A percentile compares a stretch with the other conserved stretches of the same genome.
Conservation (phyloP, 2,797 vertebrate species). For the Eulemur coronatus region DNA sequence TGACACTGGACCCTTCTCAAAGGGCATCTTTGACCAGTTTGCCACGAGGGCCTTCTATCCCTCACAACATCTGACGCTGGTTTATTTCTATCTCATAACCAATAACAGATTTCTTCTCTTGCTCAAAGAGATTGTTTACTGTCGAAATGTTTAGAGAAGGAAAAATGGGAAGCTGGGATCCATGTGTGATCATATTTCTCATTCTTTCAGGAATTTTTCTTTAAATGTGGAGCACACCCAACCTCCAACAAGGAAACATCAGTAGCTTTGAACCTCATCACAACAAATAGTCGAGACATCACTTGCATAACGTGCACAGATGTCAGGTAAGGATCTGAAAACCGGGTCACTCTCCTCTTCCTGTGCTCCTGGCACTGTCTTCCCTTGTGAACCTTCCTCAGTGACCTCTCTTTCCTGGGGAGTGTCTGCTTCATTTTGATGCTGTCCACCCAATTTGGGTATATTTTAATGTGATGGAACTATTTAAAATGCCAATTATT, state of each 20-base stretch:
- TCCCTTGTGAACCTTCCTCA: fast-evolving
- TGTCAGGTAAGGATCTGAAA: constrained; percentile 85
- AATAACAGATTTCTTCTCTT: constrained; percentile 36
- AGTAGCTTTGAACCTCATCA: constrained; percentile 91
- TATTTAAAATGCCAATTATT: not conserved
- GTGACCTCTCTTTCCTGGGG: fast-evolving
- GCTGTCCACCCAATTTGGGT: fast-evolving
- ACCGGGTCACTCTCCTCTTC: not conserved
- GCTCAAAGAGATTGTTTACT: constrained; percentile 59
- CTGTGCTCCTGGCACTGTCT: fast-evolving
- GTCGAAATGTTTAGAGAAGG: constrained; percentile 54
- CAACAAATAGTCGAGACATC: constrained; percentile 88
- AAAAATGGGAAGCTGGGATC: constrained; percentile 18
- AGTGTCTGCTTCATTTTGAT: fast-evolving
- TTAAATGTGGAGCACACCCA: constrained; percentile 94
- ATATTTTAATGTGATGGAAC: too few species aligned
- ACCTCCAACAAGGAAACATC: constrained; percentile 92
- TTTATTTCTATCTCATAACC: constrained; percentile 6
- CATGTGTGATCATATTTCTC: constrained; percentile 73
- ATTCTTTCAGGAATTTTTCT: constrained; percentile 92
- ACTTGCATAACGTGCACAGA: constrained; percentile 93
- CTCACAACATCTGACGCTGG: not conserved
- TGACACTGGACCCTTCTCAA: fast-evolving
- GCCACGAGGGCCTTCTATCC: not conserved
- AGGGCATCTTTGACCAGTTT: not conserved